Evolutionary conservation across 2,797 vertebrate genomes (phyloP).

Genomic region (Chrosomus eos): DNA sequence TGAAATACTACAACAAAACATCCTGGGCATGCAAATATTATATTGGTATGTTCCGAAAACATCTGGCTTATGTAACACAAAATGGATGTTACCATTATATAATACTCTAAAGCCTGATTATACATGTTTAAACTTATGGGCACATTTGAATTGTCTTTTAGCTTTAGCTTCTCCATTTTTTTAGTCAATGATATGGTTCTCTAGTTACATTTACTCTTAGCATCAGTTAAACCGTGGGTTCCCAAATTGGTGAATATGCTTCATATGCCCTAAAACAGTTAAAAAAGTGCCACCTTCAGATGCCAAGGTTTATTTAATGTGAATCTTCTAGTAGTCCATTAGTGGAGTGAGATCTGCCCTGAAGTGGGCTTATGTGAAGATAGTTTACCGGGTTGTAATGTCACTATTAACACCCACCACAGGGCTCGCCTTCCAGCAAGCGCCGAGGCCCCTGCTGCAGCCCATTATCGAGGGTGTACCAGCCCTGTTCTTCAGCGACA

Average conservation of each 20-base stretch:
- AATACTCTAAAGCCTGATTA: slow-evolving; percentile 62
- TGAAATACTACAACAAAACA: background rate
- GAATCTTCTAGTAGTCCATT: background rate
- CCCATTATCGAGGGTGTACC: slow-evolving; percentile 99
- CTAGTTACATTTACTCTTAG: background rate
- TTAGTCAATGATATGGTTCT: background rate
- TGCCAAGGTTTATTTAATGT: slow-evolving; percentile 6
- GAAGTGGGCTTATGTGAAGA: slow-evolving; percentile 34
- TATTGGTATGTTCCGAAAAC: background rate
- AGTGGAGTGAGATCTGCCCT: slow-evolving; percentile 33
- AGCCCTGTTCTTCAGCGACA: slow-evolving; percentile 98
- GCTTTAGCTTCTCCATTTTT: background rate
- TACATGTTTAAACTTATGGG: slow-evolving; percentile 32
- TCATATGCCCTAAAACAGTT: background rate
- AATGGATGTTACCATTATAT: slow-evolving; percentile 54
- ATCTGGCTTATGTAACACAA: background rate
- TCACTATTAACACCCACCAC: slow-evolving; percentile 86
- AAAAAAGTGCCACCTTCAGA: background rate
- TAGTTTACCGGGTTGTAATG: slow-evolving; percentile 66
- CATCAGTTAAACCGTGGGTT: background rate
- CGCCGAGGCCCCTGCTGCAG: slow-evolving; percentile 97
- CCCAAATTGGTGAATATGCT: background rate
- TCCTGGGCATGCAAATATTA: background rate
- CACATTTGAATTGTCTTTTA: background rate
- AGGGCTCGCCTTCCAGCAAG: slow-evolving; percentile 99